These are phyloP conservation scores for Dusona sp. DNA, from an alignment of 2,888 invertebrate species.

Conservation along the genomic window DNA sequence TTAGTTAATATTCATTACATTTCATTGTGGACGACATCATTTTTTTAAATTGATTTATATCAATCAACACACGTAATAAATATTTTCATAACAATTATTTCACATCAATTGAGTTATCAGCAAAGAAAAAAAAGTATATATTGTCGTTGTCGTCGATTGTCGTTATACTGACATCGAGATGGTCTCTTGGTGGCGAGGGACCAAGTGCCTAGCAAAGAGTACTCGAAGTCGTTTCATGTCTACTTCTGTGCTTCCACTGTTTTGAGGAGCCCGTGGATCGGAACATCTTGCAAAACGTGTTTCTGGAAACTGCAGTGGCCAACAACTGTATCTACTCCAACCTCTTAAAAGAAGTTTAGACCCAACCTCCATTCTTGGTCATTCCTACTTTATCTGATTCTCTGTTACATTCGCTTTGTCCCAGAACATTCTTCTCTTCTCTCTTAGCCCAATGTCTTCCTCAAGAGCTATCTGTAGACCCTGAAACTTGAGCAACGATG, in stretches of 20 bases:
- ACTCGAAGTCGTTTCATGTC: constrained; percentile 56
- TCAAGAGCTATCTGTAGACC: constrained; percentile 16
- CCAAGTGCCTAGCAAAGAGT: constrained; percentile 45
- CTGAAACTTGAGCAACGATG: constrained; percentile 40
- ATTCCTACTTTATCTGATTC: constrained; percentile 25
- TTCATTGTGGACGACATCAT: too few species aligned
- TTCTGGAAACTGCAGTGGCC: constrained; percentile 44
- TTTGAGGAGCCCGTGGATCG: constrained; percentile 50
- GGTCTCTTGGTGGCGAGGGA: constrained; percentile 32
- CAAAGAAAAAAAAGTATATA: neutral
- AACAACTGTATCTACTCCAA: constrained; percentile 52
- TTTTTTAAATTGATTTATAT: neutral
- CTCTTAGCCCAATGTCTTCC: neutral
- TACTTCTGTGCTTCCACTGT: constrained; percentile 41
- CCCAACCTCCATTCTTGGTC: neutral
- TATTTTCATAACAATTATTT: neutral
- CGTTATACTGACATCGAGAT: constrained; percentile 13
- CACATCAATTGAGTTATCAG: neutral
- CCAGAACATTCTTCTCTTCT: neutral
- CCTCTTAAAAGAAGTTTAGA: constrained; percentile 45
- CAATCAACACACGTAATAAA: neutral
- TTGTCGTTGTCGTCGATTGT: constrained; percentile 27
- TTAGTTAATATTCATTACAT: neutral
- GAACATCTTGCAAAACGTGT: constrained; percentile 60
- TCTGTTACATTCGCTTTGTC: constrained; percentile 48